Conservation (phyloP, 2,113 vertebrate genomes). For the Halcyon senegalensis region DNA sequence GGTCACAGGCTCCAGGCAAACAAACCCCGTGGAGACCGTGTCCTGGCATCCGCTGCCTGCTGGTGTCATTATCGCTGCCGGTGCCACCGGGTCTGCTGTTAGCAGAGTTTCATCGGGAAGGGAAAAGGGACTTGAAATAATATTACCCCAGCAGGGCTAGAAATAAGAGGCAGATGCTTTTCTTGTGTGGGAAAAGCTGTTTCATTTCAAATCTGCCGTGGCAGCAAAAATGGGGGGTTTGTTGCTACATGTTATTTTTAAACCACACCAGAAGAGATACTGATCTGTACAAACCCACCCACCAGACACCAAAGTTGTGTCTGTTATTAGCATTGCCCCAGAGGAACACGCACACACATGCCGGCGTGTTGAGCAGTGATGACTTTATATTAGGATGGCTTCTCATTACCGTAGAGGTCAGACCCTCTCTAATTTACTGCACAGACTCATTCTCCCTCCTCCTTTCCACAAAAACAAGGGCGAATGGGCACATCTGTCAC, state of each 20-base stretch:
- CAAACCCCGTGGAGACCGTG: neutral
- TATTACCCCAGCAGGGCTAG: neutral
- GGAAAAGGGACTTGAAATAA: neutral
- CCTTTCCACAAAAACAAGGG: accelerated
- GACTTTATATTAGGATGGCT: neutral
- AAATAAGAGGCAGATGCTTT: neutral
- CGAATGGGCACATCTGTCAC: accelerated
- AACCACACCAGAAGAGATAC: neutral
- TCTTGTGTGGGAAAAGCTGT: neutral
- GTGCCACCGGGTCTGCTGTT: neutral
- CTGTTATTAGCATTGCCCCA: neutral
- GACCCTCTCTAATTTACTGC: neutral
- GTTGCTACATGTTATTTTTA: neutral
- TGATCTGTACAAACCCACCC: neutral
- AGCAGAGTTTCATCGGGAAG: neutral
- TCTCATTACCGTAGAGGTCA: neutral
- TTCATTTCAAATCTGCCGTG: neutral
- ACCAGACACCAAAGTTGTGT: neutral
- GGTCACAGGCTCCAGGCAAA: neutral
- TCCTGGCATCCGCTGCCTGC: neutral
- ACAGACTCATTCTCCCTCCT: neutral
- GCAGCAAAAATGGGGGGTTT: neutral
- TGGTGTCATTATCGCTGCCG: neutral
- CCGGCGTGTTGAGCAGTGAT: neutral
- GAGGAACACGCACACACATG: neutral